phyloP scores from a whole-genome alignment of 2,888 invertebrate genomes.

The Acleris cristana region DNA sequence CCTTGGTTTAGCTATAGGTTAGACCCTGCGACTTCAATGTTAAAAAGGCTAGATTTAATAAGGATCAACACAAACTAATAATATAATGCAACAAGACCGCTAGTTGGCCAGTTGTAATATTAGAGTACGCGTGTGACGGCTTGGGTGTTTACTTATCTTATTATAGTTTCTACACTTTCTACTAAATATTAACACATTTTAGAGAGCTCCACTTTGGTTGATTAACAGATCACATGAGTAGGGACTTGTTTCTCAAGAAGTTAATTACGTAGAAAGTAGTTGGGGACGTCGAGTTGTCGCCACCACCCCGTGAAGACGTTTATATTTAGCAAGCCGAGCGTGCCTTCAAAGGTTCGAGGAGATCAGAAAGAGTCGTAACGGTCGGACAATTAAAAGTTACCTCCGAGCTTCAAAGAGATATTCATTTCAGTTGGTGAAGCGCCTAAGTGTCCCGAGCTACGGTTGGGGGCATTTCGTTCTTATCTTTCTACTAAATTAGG shows the following conservation, averaged over 20 bases:
- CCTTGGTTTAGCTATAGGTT: no score
- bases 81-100: no score
- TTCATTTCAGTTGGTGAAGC: conserved; percentile 60
- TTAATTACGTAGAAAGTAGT: conserved; percentile 41
- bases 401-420: conserved; percentile 57
- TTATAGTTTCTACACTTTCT: no score
- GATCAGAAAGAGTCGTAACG: conserved; percentile 41
- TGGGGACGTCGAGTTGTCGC: conserved; percentile 39
- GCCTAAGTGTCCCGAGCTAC: conserved; percentile 45
- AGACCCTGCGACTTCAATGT: no score
- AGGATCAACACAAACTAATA: no score
- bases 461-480: conserved; percentile 23
- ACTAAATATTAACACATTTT: not conserved
- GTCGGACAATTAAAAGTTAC: conserved; percentile 70
- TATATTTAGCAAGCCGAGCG: conserved; percentile 48
- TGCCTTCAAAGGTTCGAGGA: conserved; percentile 59
- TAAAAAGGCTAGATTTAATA: no score
- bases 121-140: no score
- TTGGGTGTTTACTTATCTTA: no score
- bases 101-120: no score
- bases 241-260: conserved; percentile 32
- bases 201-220: not conserved
- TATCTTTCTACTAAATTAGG: not conserved
- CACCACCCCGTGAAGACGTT: conserved; percentile 36
- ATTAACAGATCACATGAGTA: conserved; percentile 2